Percentiles rank a stretch among this genome's conserved stretches.
Conservation (phyloP, 2,888 invertebrate genomes). For the Clusia tigrina region DNA sequence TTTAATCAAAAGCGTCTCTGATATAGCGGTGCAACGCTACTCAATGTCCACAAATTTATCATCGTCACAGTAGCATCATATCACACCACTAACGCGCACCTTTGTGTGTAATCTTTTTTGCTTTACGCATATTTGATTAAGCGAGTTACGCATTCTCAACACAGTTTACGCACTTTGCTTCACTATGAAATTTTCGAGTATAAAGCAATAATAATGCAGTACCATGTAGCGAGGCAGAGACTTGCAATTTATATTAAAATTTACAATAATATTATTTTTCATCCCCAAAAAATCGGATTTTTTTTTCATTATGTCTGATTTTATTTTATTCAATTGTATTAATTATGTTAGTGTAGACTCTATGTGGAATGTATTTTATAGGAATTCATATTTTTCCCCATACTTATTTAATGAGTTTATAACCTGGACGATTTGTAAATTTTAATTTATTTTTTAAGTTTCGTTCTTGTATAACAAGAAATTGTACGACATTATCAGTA, state of each 20-base stretch:
- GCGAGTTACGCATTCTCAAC: background rate
- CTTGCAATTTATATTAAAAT: too few relatives aligned
- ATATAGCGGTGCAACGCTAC: background rate
- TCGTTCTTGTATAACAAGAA: background rate
- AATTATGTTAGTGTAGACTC: too few relatives aligned
- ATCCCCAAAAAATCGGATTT: too few relatives aligned
- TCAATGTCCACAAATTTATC: background rate
- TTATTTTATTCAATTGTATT: too few relatives aligned
- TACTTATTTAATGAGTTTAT: conserved; percentile 17
- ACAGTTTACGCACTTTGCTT: background rate
- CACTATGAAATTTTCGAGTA: background rate
- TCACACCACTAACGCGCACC: background rate
- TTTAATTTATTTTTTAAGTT: background rate
- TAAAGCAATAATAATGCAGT: too few relatives aligned
- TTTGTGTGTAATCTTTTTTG: conserved; percentile 13
- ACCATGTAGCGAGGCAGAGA: too few relatives aligned
- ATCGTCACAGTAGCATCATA: background rate
- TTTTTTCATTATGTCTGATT: too few relatives aligned
- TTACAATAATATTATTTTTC: too few relatives aligned
- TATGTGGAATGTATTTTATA: too few relatives aligned
- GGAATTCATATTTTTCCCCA: too few relatives aligned
- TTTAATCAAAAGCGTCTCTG: background rate
- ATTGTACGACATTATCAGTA: too few relatives aligned
- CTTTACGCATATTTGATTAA: conserved; percentile 21
- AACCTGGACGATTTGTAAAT: conserved; percentile 12